Percentiles rank a stretch among this genome's conserved stretches.
These are phyloP conservation scores for Melanaphis sacchari DNA, from an alignment of 1,140 invertebrate genomes.

Conservation along the genomic window DNA sequence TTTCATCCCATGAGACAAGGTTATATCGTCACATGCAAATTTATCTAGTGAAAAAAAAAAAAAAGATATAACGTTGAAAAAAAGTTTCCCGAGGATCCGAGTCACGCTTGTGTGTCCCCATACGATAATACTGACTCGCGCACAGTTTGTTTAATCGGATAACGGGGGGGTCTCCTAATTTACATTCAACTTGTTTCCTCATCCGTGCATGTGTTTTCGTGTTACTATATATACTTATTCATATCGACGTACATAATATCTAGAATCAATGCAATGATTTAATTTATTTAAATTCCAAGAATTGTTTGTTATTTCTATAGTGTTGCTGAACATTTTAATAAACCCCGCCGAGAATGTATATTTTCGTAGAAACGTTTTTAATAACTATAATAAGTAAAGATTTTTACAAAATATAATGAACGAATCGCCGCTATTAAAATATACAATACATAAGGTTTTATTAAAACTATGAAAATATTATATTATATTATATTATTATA, in stretches of 20 bases:
- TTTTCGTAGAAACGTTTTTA: background rate
- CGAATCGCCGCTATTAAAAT: background rate
- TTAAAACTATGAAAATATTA: background rate
- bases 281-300: background rate
- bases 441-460: too few species aligned
- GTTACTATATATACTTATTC: background rate
- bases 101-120: slow-evolving; percentile 29
- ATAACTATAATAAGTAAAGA: background rate
- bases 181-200: slow-evolving; percentile 29
- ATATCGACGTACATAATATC: background rate
- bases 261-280: background rate
- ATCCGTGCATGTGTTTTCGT: background rate
- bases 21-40: slow-evolving; percentile 54
- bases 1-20: slow-evolving; percentile 29
- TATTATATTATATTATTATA: too few species aligned
- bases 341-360: background rate
- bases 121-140: slow-evolving; percentile 34
- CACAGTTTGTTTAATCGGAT: slow-evolving; percentile 46
- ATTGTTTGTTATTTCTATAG: slow-evolving; percentile 5
- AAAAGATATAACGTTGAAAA: slow-evolving; percentile 15
- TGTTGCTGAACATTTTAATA: background rate
- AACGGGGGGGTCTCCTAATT: slow-evolving; percentile 21
- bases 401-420: background rate
- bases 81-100: slow-evolving; percentile 36
- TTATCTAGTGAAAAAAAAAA: slow-evolving; percentile 52